A percentile compares a stretch with the other conserved stretches of the same genome.
Evolutionary conservation across 2,113 vertebrate species (phyloP).

Genomic region (Nanorana parkeri): DNA sequence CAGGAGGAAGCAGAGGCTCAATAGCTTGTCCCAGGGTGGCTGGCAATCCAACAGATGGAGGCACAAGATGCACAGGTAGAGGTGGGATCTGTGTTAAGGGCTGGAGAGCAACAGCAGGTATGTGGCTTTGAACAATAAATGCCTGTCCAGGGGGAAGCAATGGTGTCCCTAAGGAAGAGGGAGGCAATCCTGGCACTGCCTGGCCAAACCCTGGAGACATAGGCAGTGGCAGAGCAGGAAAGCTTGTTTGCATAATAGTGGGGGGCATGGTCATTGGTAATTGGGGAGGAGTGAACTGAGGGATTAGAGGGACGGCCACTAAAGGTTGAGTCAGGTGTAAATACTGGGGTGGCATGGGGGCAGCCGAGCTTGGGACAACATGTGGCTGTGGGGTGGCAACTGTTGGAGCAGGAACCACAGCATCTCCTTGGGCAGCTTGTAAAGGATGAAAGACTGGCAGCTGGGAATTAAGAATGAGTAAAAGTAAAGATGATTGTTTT

Average conservation of each 20-base stretch:
- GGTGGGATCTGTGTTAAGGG: constrained; percentile 76
- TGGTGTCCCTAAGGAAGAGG: constrained; percentile 67
- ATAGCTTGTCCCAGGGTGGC: constrained; percentile 84
- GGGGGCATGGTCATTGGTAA: constrained; percentile 72
- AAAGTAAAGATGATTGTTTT: constrained; percentile 67
- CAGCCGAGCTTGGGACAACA: constrained; percentile 73
- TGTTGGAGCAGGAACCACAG: constrained; percentile 77
- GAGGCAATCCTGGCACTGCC: constrained; percentile 72
- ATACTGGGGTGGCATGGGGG: constrained; percentile 74
- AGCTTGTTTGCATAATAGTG: constrained; percentile 72
- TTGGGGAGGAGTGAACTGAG: constrained; percentile 74
- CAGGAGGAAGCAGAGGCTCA: constrained; percentile 78
- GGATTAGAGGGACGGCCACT: constrained; percentile 68
- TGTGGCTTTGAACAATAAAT: constrained; percentile 72
- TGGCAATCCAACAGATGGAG: constrained; percentile 84
- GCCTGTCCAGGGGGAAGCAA: constrained; percentile 69
- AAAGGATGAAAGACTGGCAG: constrained; percentile 80
- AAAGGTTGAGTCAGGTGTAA: constrained; percentile 74
- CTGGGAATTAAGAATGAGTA: constrained; percentile 73
- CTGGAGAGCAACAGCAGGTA: constrained; percentile 73
- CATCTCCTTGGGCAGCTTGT: constrained; percentile 76
- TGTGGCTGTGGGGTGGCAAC: constrained; percentile 70
- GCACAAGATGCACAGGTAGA: constrained; percentile 77
- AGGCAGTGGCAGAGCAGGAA: constrained; percentile 74
- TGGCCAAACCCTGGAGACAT: constrained; percentile 73